Conservation (phyloP, 2,888 invertebrate species). For the Mycalesis mineus region DNA sequence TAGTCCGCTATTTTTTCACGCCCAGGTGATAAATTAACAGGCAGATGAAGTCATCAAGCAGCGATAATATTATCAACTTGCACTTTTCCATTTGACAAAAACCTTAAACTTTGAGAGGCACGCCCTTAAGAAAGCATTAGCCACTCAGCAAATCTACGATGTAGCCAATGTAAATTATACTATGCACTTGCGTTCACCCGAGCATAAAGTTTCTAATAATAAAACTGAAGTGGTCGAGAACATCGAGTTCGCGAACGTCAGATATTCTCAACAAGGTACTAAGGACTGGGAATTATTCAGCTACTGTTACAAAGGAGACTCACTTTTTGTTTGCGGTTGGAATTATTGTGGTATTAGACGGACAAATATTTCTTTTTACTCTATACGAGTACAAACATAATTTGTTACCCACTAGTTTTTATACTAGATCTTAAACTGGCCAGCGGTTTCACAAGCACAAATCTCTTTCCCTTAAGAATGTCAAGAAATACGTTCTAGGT, state of each 20-base stretch:
- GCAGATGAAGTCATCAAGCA: too few relatives aligned
- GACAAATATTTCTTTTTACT: neutral
- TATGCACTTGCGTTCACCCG: slow-evolving; percentile 8
- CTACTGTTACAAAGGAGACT: neutral
- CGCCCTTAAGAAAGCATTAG: neutral
- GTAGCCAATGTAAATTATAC: slow-evolving; percentile 4
- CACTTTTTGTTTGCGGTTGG: neutral
- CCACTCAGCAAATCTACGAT: slow-evolving; percentile 5
- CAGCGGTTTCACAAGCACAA: too few relatives aligned
- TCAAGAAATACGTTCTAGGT: too few relatives aligned
- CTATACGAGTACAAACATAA: too few relatives aligned
- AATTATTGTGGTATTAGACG: neutral
- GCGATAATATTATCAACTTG: too few relatives aligned
- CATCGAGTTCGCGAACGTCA: neutral
- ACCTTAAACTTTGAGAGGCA: too few relatives aligned
- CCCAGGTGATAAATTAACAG: too few relatives aligned
- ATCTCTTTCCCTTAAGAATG: too few relatives aligned
- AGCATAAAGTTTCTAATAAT: slow-evolving; percentile 10
- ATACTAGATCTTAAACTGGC: too few relatives aligned
- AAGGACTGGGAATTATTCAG: slow-evolving; percentile 3
- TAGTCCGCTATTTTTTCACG: too few relatives aligned
- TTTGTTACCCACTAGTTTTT: too few relatives aligned
- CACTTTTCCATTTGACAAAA: too few relatives aligned
- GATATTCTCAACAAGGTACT: slow-evolving; percentile 12
- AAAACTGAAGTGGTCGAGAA: slow-evolving; percentile 9